Evolutionary conservation across 2,888 invertebrate genomes (phyloP).

Genomic region (Lasioglossum villosulum): DNA sequence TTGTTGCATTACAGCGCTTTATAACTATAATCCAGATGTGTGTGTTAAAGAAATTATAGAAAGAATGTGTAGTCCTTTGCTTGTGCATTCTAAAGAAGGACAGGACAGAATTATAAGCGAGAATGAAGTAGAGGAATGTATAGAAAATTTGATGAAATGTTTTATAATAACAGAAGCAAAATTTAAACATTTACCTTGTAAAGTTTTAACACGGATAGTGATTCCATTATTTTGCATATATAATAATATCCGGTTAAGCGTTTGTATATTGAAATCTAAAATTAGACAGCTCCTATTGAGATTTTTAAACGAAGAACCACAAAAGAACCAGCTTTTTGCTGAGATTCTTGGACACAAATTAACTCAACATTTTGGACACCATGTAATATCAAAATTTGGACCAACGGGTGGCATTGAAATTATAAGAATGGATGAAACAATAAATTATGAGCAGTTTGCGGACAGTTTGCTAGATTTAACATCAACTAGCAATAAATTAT

Average conservation of each 20-base stretch:
- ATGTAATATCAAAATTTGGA: slow-evolving; percentile 74
- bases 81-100: slow-evolving; percentile 36
- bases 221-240: slow-evolving; percentile 80
- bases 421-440: slow-evolving; percentile 69
- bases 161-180: slow-evolving; percentile 79
- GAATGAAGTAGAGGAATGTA: slow-evolving; percentile 77
- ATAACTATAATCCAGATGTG: slow-evolving; percentile 85
- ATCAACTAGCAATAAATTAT: slow-evolving; percentile 73
- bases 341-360: slow-evolving; percentile 72
- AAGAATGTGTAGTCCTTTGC: slow-evolving; percentile 79
- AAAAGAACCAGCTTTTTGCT: slow-evolving; percentile 71
- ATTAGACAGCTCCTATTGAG: slow-evolving; percentile 72
- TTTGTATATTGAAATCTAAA: slow-evolving; percentile 71
- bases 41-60: slow-evolving; percentile 83
- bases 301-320: slow-evolving; percentile 68
- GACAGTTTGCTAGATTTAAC: slow-evolving; percentile 81
- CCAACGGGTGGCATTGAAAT: slow-evolving; percentile 77
- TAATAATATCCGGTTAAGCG: slow-evolving; percentile 71
- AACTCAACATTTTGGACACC: slow-evolving; percentile 75
- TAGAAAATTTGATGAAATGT: slow-evolving; percentile 81
- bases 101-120: slow-evolving; percentile 62
- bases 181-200: slow-evolving; percentile 79
- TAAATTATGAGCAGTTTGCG: slow-evolving; percentile 76
- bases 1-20: slow-evolving; percentile 86
- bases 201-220: slow-evolving; percentile 74